A percentile compares a stretch with the other conserved stretches of the same genome.
Conservation (phyloP, 2,113 vertebrate genomes). For the Rhinogobius similis region DNA sequence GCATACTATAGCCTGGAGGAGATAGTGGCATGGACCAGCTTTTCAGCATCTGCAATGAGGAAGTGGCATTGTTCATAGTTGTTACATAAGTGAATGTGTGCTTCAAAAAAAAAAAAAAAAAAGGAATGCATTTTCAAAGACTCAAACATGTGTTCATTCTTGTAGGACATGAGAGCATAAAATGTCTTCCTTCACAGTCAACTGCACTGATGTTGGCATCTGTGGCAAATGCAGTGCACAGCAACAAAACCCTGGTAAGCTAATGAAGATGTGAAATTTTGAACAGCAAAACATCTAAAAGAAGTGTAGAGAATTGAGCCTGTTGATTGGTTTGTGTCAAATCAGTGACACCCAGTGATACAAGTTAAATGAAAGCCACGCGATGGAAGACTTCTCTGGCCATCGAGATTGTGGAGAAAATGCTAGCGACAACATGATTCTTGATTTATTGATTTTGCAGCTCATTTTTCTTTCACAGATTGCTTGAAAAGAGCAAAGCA, state of each 20-base stretch:
- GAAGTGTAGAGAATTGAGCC: slow-evolving; percentile 9
- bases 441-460: slow-evolving; percentile 76
- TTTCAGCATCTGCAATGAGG: neutral
- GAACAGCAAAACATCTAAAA: slow-evolving; percentile 26
- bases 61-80: neutral
- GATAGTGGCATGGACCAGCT: neutral
- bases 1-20: no score
- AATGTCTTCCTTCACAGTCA: slow-evolving; percentile 12
- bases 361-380: slow-evolving; percentile 67
- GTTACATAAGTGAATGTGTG: neutral
- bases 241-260: slow-evolving; percentile 26
- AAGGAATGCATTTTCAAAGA: neutral
- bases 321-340: slow-evolving; percentile 18
- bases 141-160: neutral
- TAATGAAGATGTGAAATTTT: slow-evolving; percentile 27
- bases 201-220: slow-evolving; percentile 24
- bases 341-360: slow-evolving; percentile 43
- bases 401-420: slow-evolving; percentile 55
- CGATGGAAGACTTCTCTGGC: slow-evolving; percentile 73
- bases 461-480: slow-evolving; percentile 56
- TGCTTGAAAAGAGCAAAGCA: slow-evolving; percentile 67
- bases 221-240: slow-evolving; percentile 15
- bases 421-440: slow-evolving; percentile 66
- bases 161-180: neutral
- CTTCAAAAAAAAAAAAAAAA: neutral